Conservation (phyloP, 2,797 vertebrate genomes). For the Cryptoprocta ferox region DNA sequence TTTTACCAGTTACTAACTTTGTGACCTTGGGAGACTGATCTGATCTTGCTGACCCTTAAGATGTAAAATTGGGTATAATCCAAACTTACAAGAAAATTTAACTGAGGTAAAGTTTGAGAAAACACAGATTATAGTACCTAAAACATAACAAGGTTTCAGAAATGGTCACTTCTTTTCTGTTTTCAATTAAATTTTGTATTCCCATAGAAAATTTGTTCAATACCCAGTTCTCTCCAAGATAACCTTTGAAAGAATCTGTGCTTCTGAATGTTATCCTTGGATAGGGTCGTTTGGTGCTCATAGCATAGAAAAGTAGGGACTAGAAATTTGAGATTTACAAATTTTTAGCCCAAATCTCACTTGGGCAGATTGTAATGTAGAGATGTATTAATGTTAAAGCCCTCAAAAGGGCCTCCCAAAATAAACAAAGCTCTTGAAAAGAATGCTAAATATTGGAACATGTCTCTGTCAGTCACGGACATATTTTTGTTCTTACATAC, state of each 20-base stretch:
- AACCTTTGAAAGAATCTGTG: background rate
- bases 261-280: slow-evolving; percentile 40
- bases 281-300: background rate
- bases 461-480: slow-evolving; percentile 76
- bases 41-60: background rate
- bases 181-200: slow-evolving; percentile 37
- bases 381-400: slow-evolving; percentile 73
- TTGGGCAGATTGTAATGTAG: slow-evolving; percentile 68
- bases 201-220: background rate
- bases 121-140: background rate
- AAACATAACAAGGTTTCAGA: background rate
- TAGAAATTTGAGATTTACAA: slow-evolving; percentile 61
- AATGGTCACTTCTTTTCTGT: background rate
- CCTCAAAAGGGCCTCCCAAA: slow-evolving; percentile 66
- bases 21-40: background rate
- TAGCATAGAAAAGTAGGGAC: background rate
- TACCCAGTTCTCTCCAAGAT: background rate
- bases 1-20: background rate
- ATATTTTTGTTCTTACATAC: slow-evolving; percentile 74
- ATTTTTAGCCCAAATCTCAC: slow-evolving; percentile 43
- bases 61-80: background rate
- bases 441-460: slow-evolving; percentile 75
- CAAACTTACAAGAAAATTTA: slow-evolving; percentile 28
- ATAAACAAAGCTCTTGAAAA: slow-evolving; percentile 80
- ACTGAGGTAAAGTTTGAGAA: background rate